Evolutionary conservation across 2,113 vertebrate species (phyloP).

Genomic region (Falcunculus frontatus): DNA sequence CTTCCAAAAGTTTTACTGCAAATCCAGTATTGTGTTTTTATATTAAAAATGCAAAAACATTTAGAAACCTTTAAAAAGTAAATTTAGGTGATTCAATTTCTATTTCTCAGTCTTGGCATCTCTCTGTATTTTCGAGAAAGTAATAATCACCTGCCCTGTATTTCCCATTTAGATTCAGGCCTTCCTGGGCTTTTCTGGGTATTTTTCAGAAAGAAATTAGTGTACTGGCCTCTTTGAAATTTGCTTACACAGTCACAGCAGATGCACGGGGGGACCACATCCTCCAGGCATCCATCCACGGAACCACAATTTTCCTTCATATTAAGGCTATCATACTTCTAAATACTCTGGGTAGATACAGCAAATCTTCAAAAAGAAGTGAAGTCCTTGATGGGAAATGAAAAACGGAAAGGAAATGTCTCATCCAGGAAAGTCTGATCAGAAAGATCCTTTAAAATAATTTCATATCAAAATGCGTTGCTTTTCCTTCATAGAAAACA

Average conservation of each 20-base stretch:
- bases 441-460: not conserved
- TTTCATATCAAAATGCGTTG: not conserved
- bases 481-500: not conserved
- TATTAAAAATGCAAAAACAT: not conserved
- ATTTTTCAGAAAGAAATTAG: not conserved
- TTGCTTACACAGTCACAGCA: not conserved
- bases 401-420: not conserved
- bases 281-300: not conserved
- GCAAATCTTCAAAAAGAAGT: not conserved
- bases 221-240: not conserved
- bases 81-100: not conserved
- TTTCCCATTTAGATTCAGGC: not conserved
- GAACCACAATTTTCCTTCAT: not conserved
- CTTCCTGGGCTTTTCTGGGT: not conserved
- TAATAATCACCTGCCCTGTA: not conserved
- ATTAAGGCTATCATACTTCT: not conserved
- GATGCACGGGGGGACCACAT: fast-evolving
- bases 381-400: not conserved
- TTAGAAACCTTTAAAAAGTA: not conserved
- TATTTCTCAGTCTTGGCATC: not conserved
- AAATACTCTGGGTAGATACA: not conserved
- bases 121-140: not conserved
- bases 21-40: not conserved
- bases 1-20: not conserved
- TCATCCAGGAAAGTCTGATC: not conserved